Percentiles rank a stretch among this genome's conserved stretches.
phyloP scores from a whole-genome alignment of 30 jellyfish, hydroid and myxozoan genomes.

The Rhopilema esculentum region DNA sequence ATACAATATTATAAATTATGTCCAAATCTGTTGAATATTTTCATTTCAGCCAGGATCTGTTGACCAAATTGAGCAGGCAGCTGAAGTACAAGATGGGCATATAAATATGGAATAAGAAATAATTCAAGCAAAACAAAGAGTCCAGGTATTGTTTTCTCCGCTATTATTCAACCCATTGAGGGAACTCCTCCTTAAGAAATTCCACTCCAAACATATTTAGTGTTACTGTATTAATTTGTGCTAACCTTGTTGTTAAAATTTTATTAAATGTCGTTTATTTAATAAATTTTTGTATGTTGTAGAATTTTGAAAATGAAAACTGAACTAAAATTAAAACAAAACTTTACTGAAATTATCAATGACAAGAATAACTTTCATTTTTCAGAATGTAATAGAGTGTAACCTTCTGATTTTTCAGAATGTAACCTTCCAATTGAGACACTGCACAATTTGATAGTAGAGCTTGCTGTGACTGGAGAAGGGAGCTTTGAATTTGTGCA shows the following conservation, averaged over 20 bases:
- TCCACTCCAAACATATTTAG: background rate
- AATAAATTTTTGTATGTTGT: background rate
- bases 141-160: background rate
- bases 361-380: background rate
- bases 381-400: background rate
- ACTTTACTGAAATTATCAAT: background rate
- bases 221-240: background rate
- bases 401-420: too few species aligned
- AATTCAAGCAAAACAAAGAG: background rate
- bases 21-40: background rate
- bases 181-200: background rate
- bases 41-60: constrained; percentile 27
- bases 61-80: constrained; percentile 17
- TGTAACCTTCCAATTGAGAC: constrained; percentile 25
- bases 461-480: constrained; percentile 21
- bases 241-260: background rate
- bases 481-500: constrained; percentile 30
- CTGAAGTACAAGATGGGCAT: background rate
- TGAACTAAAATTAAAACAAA: background rate
- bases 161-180: background rate
- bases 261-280: background rate
- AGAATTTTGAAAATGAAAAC: background rate
- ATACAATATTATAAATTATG: background rate
- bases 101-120: background rate
- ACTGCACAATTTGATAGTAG: constrained; percentile 5